These are phyloP conservation scores for Parus major DNA, from an alignment of 2,113 vertebrate species.

Conservation along the genomic window DNA sequence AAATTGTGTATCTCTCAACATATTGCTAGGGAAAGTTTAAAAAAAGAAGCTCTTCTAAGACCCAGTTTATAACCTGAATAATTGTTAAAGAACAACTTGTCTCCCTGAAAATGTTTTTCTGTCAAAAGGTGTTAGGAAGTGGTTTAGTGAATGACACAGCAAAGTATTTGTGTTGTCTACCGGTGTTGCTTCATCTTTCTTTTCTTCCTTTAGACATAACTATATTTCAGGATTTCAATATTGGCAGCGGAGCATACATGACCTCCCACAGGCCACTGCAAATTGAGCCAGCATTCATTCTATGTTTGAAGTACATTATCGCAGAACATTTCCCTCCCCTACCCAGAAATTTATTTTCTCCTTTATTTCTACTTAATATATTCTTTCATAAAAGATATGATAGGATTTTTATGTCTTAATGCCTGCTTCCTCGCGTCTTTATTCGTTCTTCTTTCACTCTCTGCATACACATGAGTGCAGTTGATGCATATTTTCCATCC, in stretches of 20 bases:
- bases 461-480: background rate
- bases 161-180: background rate
- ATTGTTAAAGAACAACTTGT: background rate
- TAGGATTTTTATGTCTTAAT: background rate
- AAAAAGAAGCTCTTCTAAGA: background rate
- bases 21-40: background rate
- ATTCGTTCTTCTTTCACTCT: background rate
- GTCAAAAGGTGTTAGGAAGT: background rate
- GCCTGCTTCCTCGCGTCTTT: background rate
- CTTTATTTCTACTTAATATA: background rate
- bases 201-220: background rate
- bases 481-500: background rate
- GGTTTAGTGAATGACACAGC: background rate
- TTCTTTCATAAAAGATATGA: background rate
- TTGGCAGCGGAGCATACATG: accelerated
- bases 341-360: background rate
- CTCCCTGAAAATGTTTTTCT: background rate
- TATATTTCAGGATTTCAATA: background rate
- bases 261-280: background rate
- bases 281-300: background rate
- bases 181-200: background rate
- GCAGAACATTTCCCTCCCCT: background rate
- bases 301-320: background rate
- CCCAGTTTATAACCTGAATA: background rate
- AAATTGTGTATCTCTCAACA: background rate